Evolutionary conservation across 2,797 vertebrate genomes (phyloP).

Genomic region (Hafferia zeledoni): DNA sequence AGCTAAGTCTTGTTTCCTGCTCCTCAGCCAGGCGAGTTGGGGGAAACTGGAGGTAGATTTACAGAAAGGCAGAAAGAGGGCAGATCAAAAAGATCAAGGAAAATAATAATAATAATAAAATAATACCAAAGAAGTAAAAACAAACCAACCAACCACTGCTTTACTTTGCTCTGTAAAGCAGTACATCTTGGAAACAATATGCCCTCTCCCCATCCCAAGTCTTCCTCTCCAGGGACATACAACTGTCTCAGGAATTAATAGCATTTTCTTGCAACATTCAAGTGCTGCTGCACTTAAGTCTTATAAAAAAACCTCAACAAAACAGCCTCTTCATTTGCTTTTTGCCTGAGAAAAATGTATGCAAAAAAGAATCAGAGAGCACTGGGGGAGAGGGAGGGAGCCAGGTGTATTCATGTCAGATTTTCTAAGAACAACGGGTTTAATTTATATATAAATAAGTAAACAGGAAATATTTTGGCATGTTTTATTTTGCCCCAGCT

Average conservation of each 20-base stretch:
- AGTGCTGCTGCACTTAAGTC: neutral
- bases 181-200: neutral
- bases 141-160: neutral
- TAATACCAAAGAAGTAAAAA: neutral
- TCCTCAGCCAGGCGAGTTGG: neutral
- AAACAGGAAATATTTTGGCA: neutral
- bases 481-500: conserved; percentile 21
- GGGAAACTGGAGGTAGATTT: conserved; percentile 10
- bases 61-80: conserved; percentile 30
- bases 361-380: neutral
- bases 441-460: conserved; percentile 35
- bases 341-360: neutral
- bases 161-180: neutral
- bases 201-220: neutral
- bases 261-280: conserved; percentile 21
- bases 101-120: neutral
- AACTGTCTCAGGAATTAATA: neutral
- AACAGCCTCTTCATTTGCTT: conserved; percentile 15
- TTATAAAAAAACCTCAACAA: neutral
- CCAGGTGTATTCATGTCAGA: neutral
- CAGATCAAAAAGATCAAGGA: conserved; percentile 33
- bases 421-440: conserved; percentile 52
- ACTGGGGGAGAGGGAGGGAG: neutral
- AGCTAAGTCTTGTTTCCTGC: conserved; percentile 41
- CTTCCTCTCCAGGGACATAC: neutral